phyloP scores from a whole-genome alignment of 2,888 invertebrate species.

The Tinea semifulvella region DNA sequence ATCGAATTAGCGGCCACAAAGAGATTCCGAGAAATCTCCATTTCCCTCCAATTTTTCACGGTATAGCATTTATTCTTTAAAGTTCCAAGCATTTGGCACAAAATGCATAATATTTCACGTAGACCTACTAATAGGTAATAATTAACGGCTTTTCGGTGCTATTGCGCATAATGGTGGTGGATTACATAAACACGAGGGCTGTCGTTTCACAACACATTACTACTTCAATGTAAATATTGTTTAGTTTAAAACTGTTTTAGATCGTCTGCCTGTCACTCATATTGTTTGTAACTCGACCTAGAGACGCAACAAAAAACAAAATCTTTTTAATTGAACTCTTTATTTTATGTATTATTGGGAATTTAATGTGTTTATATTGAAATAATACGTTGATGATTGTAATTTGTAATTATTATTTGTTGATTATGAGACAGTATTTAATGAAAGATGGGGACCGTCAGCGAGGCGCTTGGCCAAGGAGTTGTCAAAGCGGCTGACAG shows the following conservation, averaged over 20 bases:
- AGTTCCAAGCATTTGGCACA: not conserved
- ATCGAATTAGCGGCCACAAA: constrained; percentile 10
- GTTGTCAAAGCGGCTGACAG: no score
- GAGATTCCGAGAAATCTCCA: not conserved
- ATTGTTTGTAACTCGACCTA: not conserved
- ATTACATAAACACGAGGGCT: not conserved
- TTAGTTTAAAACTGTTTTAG: constrained; percentile 3
- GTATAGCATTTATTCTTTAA: not conserved
- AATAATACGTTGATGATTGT: no score
- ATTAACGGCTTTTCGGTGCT: not conserved
- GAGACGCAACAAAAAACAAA: no score
- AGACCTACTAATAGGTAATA: not conserved
- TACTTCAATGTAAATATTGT: constrained; percentile 1
- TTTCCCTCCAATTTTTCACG: constrained; percentile 12
- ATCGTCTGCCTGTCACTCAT: not conserved
- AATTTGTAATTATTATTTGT: no score
- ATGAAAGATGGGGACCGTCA: no score
- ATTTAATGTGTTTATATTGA: no score
- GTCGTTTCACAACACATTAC: not conserved
- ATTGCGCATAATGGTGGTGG: not conserved
- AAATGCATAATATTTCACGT: not conserved
- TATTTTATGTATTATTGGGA: no score
- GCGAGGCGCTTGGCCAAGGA: no score
- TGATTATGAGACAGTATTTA: no score
- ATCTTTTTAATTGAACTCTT: no score